A percentile compares a stretch with the other conserved stretches of the same genome.
These are phyloP conservation scores for Leptinotarsa rubiginosa DNA, from an alignment of 2,888 invertebrate species.

Conservation along the genomic window DNA sequence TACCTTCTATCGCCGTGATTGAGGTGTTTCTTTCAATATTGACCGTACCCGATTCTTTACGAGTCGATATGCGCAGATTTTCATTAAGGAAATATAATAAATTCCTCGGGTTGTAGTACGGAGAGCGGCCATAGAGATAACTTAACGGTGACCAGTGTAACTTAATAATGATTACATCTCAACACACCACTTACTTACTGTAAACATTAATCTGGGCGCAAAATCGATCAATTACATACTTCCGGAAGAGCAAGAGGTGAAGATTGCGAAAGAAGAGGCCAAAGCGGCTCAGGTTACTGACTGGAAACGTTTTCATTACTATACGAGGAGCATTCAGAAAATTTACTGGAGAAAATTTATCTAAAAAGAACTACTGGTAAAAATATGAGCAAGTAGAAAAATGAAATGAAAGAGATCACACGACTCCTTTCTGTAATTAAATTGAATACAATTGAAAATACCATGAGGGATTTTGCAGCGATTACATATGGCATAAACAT, in stretches of 20 bases:
- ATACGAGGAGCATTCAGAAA: neutral
- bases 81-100: slow-evolving; percentile 38
- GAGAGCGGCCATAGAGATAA: slow-evolving; percentile 23
- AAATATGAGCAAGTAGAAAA: neutral
- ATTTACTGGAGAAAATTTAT: neutral
- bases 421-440: no score
- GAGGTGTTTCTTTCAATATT: slow-evolving; percentile 26
- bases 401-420: neutral
- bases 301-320: neutral
- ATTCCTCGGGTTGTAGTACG: slow-evolving; percentile 20
- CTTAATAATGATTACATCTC: slow-evolving; percentile 32
- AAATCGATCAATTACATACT: slow-evolving; percentile 36
- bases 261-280: neutral
- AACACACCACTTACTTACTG: slow-evolving; percentile 34
- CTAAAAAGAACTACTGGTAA: neutral
- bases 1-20: neutral
- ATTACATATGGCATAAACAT: no score
- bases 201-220: slow-evolving; percentile 34
- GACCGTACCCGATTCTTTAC: slow-evolving; percentile 29
- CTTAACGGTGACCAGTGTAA: slow-evolving; percentile 29
- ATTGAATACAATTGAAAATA: no score
- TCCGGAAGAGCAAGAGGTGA: slow-evolving; percentile 23
- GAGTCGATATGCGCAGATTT: slow-evolving; percentile 32
- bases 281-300: neutral
- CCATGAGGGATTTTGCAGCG: no score